Conservation (phyloP, 1,140 invertebrate genomes). For the Cataglyphis hispanica region DNA sequence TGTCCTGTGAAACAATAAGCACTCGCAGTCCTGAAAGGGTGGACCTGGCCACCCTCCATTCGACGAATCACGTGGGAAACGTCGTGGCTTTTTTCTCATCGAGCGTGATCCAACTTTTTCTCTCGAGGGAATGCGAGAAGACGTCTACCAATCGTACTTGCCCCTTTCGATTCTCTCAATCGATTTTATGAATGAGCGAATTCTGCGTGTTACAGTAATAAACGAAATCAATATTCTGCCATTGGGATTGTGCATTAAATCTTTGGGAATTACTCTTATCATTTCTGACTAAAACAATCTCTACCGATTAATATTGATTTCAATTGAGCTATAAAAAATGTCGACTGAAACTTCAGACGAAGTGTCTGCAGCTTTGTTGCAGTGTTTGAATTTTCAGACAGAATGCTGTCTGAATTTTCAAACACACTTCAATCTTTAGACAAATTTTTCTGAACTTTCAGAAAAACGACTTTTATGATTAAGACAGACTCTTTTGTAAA, state of each 20-base stretch:
- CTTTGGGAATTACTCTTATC: neutral
- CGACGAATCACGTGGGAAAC: slow-evolving; percentile 80
- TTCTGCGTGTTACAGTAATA: neutral
- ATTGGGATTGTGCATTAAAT: neutral
- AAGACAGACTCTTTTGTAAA: no score
- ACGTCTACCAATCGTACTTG: neutral
- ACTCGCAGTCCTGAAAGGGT: slow-evolving; percentile 71
- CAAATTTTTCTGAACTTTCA: no score
- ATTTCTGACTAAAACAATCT: neutral
- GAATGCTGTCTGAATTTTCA: no score
- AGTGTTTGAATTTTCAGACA: no score
- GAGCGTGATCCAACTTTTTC: slow-evolving; percentile 15
- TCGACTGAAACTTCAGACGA: no score
- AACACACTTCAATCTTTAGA: no score
- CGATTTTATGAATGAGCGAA: neutral
- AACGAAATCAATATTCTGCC: neutral
- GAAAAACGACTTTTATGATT: no score
- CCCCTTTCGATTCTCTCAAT: slow-evolving; percentile 1
- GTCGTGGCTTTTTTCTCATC: slow-evolving; percentile 51
- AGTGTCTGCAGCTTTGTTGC: no score
- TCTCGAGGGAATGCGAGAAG: slow-evolving; percentile 19
- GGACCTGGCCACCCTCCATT: slow-evolving; percentile 72
- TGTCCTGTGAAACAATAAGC: slow-evolving; percentile 79
- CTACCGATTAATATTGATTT: neutral
- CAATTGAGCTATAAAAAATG: neutral